A percentile compares a stretch with the other conserved stretches of the same genome.
Conservation (phyloP, 1,140 invertebrate species). For the Zeugodacus cucurbitae region DNA sequence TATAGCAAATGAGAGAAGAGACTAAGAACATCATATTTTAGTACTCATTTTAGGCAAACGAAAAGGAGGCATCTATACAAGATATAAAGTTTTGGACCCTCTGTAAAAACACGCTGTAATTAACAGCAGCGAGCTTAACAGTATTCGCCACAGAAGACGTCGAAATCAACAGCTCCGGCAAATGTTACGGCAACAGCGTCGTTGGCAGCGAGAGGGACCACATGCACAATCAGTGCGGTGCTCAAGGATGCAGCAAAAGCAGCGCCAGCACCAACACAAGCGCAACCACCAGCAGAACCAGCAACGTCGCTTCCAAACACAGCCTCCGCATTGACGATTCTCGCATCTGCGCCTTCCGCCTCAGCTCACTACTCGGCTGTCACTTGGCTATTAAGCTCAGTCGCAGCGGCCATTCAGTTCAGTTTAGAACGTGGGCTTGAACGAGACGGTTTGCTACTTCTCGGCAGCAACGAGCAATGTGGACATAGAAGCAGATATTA, state of each 20-base stretch:
- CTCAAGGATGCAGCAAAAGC: neutral
- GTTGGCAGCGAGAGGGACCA: neutral
- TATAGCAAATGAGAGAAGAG: neutral
- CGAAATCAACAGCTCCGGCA: too few species aligned
- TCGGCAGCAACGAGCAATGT: conserved; percentile 23
- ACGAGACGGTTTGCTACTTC: conserved; percentile 44
- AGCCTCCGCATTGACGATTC: neutral
- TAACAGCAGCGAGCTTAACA: too few species aligned
- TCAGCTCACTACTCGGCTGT: neutral
- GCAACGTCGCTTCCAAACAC: neutral
- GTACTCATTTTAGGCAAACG: neutral
- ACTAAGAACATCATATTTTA: neutral
- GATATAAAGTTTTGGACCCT: too few species aligned
- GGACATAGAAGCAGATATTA: neutral
- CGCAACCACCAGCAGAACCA: too few species aligned
- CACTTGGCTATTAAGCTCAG: neutral
- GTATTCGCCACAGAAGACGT: too few species aligned
- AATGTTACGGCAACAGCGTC: too few species aligned
- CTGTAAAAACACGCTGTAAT: too few species aligned
- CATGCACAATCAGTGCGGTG: too few species aligned
- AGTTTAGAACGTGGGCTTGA: conserved; percentile 46
- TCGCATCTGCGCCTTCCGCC: neutral
- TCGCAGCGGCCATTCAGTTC: conserved; percentile 37
- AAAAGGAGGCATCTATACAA: too few species aligned
- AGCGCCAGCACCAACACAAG: too few species aligned